Evolutionary conservation across 2,113 vertebrate species (phyloP).

Genomic region (Cepphus grylle): DNA sequence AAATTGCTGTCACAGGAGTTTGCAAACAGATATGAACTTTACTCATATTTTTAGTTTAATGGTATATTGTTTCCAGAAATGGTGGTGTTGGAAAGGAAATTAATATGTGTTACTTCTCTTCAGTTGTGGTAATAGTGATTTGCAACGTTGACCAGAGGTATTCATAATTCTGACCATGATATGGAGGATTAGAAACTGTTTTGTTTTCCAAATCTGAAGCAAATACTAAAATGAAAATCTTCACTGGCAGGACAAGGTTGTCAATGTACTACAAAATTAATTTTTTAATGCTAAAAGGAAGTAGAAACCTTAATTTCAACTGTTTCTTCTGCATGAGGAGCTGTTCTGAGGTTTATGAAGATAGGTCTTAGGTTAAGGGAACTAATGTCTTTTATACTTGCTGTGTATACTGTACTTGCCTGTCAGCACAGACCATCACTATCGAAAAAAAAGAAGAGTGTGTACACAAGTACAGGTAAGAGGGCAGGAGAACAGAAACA

Average conservation of each 20-base stretch:
- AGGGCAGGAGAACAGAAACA: neutral
- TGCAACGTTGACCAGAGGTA: neutral
- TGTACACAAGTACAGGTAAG: neutral
- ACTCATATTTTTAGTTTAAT: neutral
- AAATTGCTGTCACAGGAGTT: neutral
- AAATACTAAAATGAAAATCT: neutral
- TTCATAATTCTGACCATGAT: neutral
- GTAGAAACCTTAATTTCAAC: neutral
- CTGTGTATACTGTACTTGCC: fast-evolving
- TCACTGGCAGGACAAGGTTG: neutral
- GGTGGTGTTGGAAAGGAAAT: neutral
- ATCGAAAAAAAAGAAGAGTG: fast-evolving
- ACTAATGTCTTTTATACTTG: neutral
- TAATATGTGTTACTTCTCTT: neutral
- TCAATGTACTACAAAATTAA: neutral
- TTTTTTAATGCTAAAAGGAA: neutral
- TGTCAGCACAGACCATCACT: fast-evolving
- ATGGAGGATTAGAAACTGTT: neutral
- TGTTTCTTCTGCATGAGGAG: neutral
- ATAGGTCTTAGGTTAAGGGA: neutral
- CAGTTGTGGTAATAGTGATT: neutral
- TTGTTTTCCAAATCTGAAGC: neutral
- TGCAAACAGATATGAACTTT: neutral
- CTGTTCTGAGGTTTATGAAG: neutral
- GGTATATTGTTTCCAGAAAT: neutral